Evolutionary conservation across 2,797 vertebrate species (phyloP), one percentile per base, ranked within the genome.

Genomic region (Spinibarbus caldwelli): DNA sequence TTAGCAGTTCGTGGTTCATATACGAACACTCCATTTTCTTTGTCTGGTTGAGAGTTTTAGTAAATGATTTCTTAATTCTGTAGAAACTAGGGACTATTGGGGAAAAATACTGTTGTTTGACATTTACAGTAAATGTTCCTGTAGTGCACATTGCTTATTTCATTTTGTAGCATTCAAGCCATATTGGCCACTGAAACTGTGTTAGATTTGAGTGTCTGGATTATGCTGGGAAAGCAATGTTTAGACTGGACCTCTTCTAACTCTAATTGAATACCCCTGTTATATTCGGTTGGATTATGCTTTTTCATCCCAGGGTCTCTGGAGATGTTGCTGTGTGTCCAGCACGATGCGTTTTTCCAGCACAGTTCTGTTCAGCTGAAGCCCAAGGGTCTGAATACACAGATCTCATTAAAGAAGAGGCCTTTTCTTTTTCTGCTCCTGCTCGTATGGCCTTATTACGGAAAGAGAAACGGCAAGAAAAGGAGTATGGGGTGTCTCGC

Each of bases 391-490:
- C 82, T 87, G 88, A 93, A 92, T 93, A 92, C 90, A 90, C 86
- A 90, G 90, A 94, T 94, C 92, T 90, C 86, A 92, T 94, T 91
- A 92, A 86, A 59, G 36, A 71, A 90, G 41, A 87, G 86, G 86
- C 36, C 86, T 86, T 90, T 88, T 86, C 90, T 86, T 75, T 81
- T 71, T 70, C 89, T 49, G 68, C 34, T 26, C 45, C 14, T 77
- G 43, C 57, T 82, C 41, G 15, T 71, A 49, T 29, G 21, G 9
- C n/a, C 38, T 85, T 59, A 85, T 79, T 85, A 78, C 47, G 31
- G 19, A 66, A 43, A 71, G 83, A 68, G 47, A 57, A 64, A 52
- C 2, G 3, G 59, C 34, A 66, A 76, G 43, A 76, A 67, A 66
- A 77, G 36, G 47, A 84, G 73, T 41, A 57, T 36, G 52, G 73